Evolutionary conservation across 2,888 invertebrate genomes (phyloP), one percentile per base, ranked within the genome.

Genomic region (Cremastobaeus sp.): DNA sequence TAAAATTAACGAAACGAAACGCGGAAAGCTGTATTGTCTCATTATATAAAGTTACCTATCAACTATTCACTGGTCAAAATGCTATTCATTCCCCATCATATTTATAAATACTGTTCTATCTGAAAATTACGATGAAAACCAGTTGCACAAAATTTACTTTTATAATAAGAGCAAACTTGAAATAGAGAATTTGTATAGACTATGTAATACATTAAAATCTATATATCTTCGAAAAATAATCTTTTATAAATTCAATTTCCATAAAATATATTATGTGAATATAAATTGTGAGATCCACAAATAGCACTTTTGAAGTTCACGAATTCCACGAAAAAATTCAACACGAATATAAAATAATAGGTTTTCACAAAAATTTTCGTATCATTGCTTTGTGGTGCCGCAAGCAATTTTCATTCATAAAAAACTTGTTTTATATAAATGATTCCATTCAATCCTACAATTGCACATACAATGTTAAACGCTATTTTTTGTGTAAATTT

Each of bases 1-100:
- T n/a, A 47, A 21, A 25, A 60, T 34, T 17, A 55, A 55, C 0
- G 9, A 20, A 62, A 48, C 14, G 11, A 59, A 68, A 68, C 15
- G 71, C 60, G 59, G 80, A 79, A 80, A 84, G 79, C 80, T 60
- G 83, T 86, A 86, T 86, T 86, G 86, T 86, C 85, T 78, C 82
- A 80, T 77, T 78, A 85, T 83, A 80, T 65, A 79, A 83, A 82
- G 81, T 82, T 85, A 62, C 65, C 68, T 74, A 3, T 72, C 32
- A 48, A 5, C 64, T 57, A 59, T 28, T 15, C 11, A 3, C 8
- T 59, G 17, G 39, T 47, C 37, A 64, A 57, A 47, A 48, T 62
- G 47, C 60, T 62, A 70, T 34, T 70, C 60, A 41, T 70, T 62
- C 48, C 17, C 48, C 55, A 11, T 65, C 43, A 12, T 21, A 32